phyloP scores from a whole-genome alignment of 2,113 vertebrate genomes.

The Deroptyus accipitrinus region DNA sequence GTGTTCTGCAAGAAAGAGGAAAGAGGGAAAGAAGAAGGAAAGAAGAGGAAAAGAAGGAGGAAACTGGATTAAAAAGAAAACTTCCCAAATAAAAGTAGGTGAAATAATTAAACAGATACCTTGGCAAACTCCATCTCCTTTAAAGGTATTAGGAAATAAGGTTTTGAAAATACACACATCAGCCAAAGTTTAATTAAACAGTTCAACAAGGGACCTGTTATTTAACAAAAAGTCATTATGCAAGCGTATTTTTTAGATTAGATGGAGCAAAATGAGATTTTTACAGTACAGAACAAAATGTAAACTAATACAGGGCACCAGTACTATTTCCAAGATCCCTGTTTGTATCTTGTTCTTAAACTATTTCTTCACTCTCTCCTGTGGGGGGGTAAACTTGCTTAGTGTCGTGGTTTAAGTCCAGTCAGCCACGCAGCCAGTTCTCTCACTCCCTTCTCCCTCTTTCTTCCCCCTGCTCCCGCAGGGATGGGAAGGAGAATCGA shows the following conservation, averaged over 20 bases:
- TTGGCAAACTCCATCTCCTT: background rate
- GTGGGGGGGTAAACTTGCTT: background rate
- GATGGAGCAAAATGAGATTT: background rate
- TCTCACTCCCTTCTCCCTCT: no score
- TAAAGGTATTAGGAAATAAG: slow-evolving; percentile 22
- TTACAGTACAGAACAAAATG: background rate
- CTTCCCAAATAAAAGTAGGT: background rate
- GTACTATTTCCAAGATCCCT: background rate
- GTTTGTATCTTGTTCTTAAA: background rate
- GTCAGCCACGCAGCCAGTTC: no score
- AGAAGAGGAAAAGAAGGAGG: background rate
- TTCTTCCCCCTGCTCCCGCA: no score
- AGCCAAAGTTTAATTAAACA: slow-evolving; percentile 19
- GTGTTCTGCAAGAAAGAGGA: background rate
- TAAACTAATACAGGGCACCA: background rate
- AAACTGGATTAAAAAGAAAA: background rate
- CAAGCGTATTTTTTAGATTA: background rate
- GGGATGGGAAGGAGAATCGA: no score
- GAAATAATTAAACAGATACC: slow-evolving; percentile 1
- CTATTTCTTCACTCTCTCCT: background rate
- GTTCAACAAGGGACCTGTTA: background rate
- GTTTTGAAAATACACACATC: slow-evolving; percentile 2
- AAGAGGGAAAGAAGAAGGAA: background rate
- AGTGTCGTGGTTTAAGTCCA: no score
- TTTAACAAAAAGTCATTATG: background rate